phyloP scores from a whole-genome alignment of 2,888 invertebrate genomes.

The Graphium colonna region DNA sequence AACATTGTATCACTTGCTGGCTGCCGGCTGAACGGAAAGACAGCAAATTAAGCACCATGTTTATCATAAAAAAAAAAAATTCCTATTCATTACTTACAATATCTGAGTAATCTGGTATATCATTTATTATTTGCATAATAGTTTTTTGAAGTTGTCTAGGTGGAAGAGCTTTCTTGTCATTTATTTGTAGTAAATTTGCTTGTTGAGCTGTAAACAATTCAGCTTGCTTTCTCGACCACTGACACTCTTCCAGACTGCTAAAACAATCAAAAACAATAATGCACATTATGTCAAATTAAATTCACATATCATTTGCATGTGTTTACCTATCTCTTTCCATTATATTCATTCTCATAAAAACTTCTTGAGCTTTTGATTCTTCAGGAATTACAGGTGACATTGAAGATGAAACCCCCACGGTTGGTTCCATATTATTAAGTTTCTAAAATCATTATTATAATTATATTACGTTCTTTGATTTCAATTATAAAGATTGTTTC shows the following conservation, averaged over 20 bases:
- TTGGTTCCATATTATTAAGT: constrained; percentile 65
- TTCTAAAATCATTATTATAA: constrained; percentile 48
- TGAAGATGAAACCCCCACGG: constrained; percentile 35
- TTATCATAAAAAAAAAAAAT: too few species aligned
- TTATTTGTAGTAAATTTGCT: constrained; percentile 88
- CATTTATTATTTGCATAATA: constrained; percentile 85
- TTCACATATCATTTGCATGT: constrained; percentile 3
- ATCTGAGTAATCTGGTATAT: constrained; percentile 90
- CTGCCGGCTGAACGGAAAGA: too few species aligned
- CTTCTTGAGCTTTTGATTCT: constrained; percentile 57
- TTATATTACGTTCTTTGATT: too few species aligned
- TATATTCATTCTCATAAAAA: constrained; percentile 61
- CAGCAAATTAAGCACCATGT: too few species aligned
- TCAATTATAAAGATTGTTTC: not conserved
- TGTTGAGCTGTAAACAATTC: constrained; percentile 94
- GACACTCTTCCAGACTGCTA: constrained; percentile 79
- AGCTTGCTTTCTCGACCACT: constrained; percentile 93
- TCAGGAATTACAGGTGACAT: constrained; percentile 50
- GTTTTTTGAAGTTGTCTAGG: constrained; percentile 88
- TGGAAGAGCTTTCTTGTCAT: constrained; percentile 88
- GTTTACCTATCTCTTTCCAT: constrained; percentile 68
- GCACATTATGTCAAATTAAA: not conserved
- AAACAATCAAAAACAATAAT: constrained; percentile 32
- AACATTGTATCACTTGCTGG: too few species aligned
- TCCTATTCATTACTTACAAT: constrained; percentile 86